Conservation (phyloP, 2,888 invertebrate genomes). For the Melinaea menophilus region DNA sequence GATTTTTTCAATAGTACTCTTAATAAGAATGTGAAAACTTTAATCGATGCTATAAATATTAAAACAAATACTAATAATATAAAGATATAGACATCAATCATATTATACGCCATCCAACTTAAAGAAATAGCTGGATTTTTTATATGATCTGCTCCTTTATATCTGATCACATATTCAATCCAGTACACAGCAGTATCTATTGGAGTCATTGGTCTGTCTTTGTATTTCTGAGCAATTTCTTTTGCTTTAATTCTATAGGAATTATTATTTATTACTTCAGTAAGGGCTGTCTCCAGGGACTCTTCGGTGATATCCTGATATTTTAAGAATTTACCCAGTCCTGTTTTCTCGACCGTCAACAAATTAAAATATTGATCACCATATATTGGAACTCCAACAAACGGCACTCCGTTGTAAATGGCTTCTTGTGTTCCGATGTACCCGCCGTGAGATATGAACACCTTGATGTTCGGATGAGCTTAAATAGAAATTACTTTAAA, state of each 20-base stretch:
- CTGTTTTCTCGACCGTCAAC: slow-evolving; percentile 57
- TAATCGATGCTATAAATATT: slow-evolving; percentile 6
- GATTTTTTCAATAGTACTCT: not conserved
- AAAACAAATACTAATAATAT: slow-evolving; percentile 19
- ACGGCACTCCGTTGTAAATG: slow-evolving; percentile 77
- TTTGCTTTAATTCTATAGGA: slow-evolving; percentile 54
- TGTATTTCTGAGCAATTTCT: slow-evolving; percentile 64
- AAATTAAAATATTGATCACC: slow-evolving; percentile 74
- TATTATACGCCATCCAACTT: slow-evolving; percentile 57
- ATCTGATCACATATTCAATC: slow-evolving; percentile 77
- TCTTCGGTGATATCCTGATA: slow-evolving; percentile 65
- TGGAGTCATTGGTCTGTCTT: slow-evolving; percentile 73
- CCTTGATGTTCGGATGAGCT: slow-evolving; percentile 76
- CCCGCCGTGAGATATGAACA: slow-evolving; percentile 83
- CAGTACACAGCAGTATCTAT: slow-evolving; percentile 74
- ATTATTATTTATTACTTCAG: slow-evolving; percentile 59
- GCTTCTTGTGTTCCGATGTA: slow-evolving; percentile 81
- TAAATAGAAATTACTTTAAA: slow-evolving; percentile 30
- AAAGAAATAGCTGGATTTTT: slow-evolving; percentile 69
- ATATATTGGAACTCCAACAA: slow-evolving; percentile 72
- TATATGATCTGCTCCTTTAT: slow-evolving; percentile 73
- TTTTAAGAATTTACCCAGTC: slow-evolving; percentile 64
- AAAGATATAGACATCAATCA: slow-evolving; percentile 63
- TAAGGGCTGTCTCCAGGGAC: slow-evolving; percentile 46
- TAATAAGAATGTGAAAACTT: not conserved